A percentile compares a stretch with the other conserved stretches of the same genome.
These are phyloP conservation scores for Stenopsyche tienmushanensis DNA, from an alignment of 1,140 invertebrate species.

Conservation along the genomic window DNA sequence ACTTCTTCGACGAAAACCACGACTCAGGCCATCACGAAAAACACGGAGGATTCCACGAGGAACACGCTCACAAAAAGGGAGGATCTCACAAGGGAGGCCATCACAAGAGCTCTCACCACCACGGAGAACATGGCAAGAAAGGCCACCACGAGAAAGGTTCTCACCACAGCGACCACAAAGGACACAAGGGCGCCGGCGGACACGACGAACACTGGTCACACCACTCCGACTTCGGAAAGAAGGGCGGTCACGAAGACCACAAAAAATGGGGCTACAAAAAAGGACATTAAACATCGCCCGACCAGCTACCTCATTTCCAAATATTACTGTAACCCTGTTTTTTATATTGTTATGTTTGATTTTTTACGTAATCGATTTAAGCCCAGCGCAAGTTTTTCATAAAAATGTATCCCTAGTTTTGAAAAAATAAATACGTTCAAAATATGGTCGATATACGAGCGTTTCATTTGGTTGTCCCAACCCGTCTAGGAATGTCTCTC, in stretches of 20 bases:
- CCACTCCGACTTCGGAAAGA: conserved; percentile 64
- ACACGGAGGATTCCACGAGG: conserved; percentile 66
- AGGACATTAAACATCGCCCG: conserved; percentile 47
- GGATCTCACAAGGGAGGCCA: conserved; percentile 66
- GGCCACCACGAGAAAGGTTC: conserved; percentile 50
- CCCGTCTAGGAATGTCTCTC: background rate
- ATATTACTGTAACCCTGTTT: no score
- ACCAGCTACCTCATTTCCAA: background rate
- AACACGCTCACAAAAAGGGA: conserved; percentile 67
- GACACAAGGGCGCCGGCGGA: conserved; percentile 54
- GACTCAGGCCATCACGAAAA: conserved; percentile 70
- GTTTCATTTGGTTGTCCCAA: background rate
- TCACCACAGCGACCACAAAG: conserved; percentile 61
- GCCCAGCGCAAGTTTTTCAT: no score
- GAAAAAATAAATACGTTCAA: conserved; percentile 33
- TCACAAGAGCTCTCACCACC: conserved; percentile 62
- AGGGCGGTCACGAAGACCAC: conserved; percentile 58
- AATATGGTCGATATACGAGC: background rate
- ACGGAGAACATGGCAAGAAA: conserved; percentile 50
- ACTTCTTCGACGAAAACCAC: conserved; percentile 75
- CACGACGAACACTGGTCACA: conserved; percentile 60
- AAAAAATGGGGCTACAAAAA: conserved; percentile 59
- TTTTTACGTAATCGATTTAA: no score
- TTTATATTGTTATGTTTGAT: conserved; percentile 39
- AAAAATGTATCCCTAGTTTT: conserved; percentile 30